A percentile compares a stretch with the other conserved stretches of the same genome.
These are phyloP conservation scores for Drosophila miranda DNA, from an alignment of 1,140 invertebrate genomes.

Conservation along the genomic window DNA sequence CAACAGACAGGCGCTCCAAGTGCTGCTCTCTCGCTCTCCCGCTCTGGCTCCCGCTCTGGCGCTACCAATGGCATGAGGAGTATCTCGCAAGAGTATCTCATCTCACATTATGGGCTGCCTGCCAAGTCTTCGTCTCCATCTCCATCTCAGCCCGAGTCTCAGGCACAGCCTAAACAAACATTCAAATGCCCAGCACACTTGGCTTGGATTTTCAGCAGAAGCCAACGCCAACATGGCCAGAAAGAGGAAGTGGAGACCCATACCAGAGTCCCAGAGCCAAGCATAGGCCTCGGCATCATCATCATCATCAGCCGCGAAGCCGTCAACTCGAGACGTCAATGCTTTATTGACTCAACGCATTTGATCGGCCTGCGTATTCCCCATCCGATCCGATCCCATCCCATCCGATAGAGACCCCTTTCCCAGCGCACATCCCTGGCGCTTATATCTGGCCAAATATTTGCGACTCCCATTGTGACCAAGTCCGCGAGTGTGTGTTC, in stretches of 20 bases:
- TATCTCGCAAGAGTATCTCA: conserved; percentile 28
- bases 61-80: conserved; percentile 50
- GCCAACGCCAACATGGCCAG: conserved; percentile 68
- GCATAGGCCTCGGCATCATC: conserved; percentile 8
- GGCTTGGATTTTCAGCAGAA: conserved; percentile 75
- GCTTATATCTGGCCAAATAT: conserved; percentile 64
- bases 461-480: conserved; percentile 48
- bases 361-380: conserved; percentile 40
- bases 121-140: too few relatives aligned
- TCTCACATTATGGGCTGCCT: conserved; percentile 46
- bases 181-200: conserved; percentile 63
- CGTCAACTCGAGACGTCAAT: conserved; percentile 77
- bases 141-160: conserved; percentile 18
- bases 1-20: conserved; percentile 74
- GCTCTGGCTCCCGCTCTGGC: conserved; percentile 31
- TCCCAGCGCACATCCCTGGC: conserved; percentile 32
- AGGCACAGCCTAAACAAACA: conserved; percentile 72
- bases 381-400: not conserved
- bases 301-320: conserved; percentile 27
- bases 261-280: conserved; percentile 5
- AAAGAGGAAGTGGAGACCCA: conserved; percentile 16
- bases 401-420: not conserved
- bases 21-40: conserved; percentile 26
- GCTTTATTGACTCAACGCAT: conserved; percentile 71
- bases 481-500: conserved; percentile 10